Evolutionary conservation across 2,113 vertebrate genomes (phyloP).

Genomic region (Ailurus styani): DNA sequence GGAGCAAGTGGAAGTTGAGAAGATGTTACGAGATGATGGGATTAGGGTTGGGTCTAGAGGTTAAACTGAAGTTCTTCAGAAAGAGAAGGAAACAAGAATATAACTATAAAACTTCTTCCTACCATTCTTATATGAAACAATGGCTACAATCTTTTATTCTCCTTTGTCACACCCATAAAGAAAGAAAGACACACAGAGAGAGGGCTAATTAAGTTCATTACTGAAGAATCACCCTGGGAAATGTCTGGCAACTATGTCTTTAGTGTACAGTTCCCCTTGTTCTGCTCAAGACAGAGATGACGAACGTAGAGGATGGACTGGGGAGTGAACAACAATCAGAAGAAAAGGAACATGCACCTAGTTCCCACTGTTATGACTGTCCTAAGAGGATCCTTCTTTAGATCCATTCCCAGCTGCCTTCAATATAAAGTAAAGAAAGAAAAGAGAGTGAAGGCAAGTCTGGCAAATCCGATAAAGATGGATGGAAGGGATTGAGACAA

Average conservation of each 20-base stretch:
- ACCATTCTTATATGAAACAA: neutral
- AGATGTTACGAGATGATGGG: neutral
- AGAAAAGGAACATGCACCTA: neutral
- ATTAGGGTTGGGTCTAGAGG: neutral
- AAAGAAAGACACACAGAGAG: neutral
- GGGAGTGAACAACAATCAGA: neutral
- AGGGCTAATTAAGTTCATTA: neutral
- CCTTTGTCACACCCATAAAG: neutral
- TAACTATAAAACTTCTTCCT: neutral
- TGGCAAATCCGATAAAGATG: slow-evolving; percentile 43
- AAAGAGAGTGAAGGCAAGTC: neutral
- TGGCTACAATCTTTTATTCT: neutral
- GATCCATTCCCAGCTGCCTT: neutral
- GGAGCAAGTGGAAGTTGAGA: accelerated
- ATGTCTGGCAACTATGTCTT: neutral
- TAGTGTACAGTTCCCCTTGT: neutral
- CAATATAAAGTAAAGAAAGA: neutral
- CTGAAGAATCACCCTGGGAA: neutral
- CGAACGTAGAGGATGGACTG: neutral
- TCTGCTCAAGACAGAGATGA: neutral
- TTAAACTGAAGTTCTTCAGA: neutral
- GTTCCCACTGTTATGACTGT: neutral
- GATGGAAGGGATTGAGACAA: slow-evolving; percentile 23
- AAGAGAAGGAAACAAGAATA: neutral
- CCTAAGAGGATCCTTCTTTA: neutral